Evolutionary conservation across 2,888 invertebrate genomes (phyloP).

Genomic region (Melinaea menophilus): DNA sequence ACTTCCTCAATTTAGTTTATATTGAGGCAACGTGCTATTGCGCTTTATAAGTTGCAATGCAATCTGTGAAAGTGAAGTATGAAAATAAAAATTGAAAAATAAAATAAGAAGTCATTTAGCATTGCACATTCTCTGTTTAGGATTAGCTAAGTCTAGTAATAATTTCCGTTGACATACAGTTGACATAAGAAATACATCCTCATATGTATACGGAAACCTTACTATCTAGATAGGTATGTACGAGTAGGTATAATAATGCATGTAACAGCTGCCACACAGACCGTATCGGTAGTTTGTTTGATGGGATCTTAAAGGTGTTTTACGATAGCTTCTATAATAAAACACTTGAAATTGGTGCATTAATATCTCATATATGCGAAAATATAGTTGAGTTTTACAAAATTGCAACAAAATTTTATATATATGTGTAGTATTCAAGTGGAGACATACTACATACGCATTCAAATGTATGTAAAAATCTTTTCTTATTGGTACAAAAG

Average conservation of each 20-base stretch:
- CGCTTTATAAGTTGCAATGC: conserved; percentile 46
- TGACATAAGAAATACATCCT: neutral
- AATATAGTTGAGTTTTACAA: conserved; percentile 12
- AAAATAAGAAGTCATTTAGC: conserved; percentile 72
- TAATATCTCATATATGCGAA: conserved; percentile 33
- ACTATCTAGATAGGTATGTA: conserved; percentile 50
- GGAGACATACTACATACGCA: too few relatives aligned
- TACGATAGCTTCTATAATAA: conserved; percentile 29
- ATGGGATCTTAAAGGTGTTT: conserved; percentile 32
- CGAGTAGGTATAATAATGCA: conserved; percentile 57
- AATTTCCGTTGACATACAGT: conserved; percentile 55
- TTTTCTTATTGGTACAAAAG: too few relatives aligned
- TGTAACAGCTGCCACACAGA: conserved; percentile 74
- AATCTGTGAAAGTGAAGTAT: conserved; percentile 68
- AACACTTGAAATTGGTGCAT: conserved; percentile 70
- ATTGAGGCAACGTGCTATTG: conserved; percentile 59
- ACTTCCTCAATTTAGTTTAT: conserved; percentile 47
- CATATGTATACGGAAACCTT: conserved; percentile 58
- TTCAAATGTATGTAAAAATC: too few relatives aligned
- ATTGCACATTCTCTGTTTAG: conserved; percentile 76
- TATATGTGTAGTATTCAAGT: too few relatives aligned
- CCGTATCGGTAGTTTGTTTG: conserved; percentile 46
- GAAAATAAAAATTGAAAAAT: conserved; percentile 67
- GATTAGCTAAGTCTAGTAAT: conserved; percentile 67
- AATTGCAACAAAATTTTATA: conserved; percentile 6